These are phyloP conservation scores for Apamea epomidion DNA, from an alignment of 2,888 invertebrate species.

Conservation along the genomic window DNA sequence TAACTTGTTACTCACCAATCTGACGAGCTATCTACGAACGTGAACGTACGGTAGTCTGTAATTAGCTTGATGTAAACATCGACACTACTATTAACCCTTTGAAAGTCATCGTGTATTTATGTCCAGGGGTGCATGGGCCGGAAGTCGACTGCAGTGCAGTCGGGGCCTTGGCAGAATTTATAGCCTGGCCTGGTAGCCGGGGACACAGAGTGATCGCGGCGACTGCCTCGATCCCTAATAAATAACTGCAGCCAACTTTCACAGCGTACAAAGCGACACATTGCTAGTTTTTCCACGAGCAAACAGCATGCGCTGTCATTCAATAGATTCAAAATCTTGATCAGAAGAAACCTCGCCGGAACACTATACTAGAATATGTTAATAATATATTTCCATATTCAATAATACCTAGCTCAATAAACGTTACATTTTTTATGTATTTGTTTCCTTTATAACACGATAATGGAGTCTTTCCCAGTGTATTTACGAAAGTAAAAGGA, in stretches of 20 bases:
- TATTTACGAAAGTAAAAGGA: conserved; percentile 52
- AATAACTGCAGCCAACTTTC: conserved; percentile 81
- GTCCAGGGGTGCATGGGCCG: conserved; percentile 76
- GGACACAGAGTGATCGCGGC: conserved; percentile 82
- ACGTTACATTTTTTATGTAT: conserved; percentile 48
- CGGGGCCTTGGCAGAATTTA: conserved; percentile 79
- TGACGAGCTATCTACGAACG: background rate
- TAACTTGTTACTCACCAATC: conserved; percentile 23
- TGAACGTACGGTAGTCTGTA: conserved; percentile 7
- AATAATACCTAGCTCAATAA: conserved; percentile 43
- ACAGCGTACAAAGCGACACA: conserved; percentile 69
- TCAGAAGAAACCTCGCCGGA: conserved; percentile 37
- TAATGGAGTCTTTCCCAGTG: conserved; percentile 47
- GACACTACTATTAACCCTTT: conserved; percentile 58
- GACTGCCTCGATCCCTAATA: conserved; percentile 83
- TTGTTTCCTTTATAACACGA: conserved; percentile 47
- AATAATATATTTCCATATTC: conserved; percentile 43
- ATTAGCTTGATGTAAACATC: conserved; percentile 52
- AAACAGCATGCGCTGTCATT: conserved; percentile 63
- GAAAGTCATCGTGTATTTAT: conserved; percentile 79
- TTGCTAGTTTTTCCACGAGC: conserved; percentile 70
- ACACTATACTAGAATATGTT: conserved; percentile 33
- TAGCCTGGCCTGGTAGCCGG: conserved; percentile 74
- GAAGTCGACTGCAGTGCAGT: conserved; percentile 81
- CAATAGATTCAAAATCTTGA: conserved; percentile 64